phyloP scores from a whole-genome alignment of 2,797 vertebrate species.

The Heterohyrax brucei region DNA sequence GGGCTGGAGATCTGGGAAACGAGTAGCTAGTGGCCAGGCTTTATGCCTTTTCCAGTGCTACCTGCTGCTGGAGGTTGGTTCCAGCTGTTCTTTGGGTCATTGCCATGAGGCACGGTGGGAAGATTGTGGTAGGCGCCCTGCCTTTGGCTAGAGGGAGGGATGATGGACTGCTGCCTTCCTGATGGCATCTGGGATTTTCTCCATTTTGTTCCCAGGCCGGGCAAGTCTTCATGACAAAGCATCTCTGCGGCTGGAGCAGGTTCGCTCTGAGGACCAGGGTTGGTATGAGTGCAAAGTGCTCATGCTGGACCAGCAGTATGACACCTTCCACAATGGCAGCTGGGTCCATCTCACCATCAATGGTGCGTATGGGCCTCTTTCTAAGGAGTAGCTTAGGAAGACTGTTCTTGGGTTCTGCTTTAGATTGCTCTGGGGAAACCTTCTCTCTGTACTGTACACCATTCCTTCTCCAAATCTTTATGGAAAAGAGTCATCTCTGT shows the following conservation, averaged over 20 bases:
- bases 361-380: constrained; percentile 91
- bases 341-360: constrained; percentile 99
- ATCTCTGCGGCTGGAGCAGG: constrained; percentile 97
- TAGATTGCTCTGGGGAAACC: not conserved
- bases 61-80: constrained; percentile 4
- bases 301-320: constrained; percentile 99
- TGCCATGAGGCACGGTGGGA: not conserved
- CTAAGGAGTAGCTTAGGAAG: not conserved
- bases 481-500: not conserved
- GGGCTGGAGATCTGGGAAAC: not conserved
- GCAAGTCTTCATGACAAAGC: constrained; percentile 98
- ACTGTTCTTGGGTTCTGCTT: not conserved
- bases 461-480: not conserved
- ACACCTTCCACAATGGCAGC: constrained; percentile 99
- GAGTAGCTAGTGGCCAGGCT: not conserved
- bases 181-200: not conserved
- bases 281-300: constrained; percentile 99
- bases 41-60: not conserved
- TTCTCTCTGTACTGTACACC: not conserved
- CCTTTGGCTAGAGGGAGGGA: not conserved
- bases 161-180: no score
- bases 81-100: not conserved
- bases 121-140: not conserved
- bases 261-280: constrained; percentile 99
- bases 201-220: constrained; percentile 91